phyloP scores from a whole-genome alignment of 2,888 invertebrate species.

The Nezara viridula region DNA sequence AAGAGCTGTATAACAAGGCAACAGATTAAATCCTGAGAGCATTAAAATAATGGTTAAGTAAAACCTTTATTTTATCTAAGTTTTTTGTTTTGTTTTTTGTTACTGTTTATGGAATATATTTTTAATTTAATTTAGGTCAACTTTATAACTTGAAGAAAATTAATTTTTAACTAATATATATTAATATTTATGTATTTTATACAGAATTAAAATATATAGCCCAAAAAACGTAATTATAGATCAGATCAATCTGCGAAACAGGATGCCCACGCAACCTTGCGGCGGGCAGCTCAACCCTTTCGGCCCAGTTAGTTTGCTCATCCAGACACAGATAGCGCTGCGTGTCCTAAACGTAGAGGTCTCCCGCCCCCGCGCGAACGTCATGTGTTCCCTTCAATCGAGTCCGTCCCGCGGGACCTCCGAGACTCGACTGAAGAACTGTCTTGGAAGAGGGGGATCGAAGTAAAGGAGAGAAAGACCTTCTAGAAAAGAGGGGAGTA shows the following conservation, averaged over 20 bases:
- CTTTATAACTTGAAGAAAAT: too few relatives aligned
- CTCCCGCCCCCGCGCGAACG: not conserved
- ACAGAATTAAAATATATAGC: not conserved
- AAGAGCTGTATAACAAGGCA: too few relatives aligned
- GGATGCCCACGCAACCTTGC: not conserved
- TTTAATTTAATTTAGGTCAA: too few relatives aligned
- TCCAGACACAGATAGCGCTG: constrained; percentile 17
- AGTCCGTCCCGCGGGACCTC: too few relatives aligned
- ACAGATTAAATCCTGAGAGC: too few relatives aligned
- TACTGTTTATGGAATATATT: too few relatives aligned
- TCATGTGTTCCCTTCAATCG: not conserved
- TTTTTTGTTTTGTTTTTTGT: too few relatives aligned
- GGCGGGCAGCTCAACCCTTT: constrained; percentile 51
- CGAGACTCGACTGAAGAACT: not conserved
- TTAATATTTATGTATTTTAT: too few relatives aligned
- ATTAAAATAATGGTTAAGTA: too few relatives aligned
- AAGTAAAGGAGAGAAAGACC: constrained; percentile 35
- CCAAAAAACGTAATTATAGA: not conserved
- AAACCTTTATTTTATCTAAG: too few relatives aligned
- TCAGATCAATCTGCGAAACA: not conserved
- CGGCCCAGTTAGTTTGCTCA: constrained; percentile 22
- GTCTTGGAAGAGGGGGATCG: not conserved
- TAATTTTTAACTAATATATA: too few relatives aligned
- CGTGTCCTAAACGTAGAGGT: not conserved
- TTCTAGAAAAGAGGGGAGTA: not conserved